Evolutionary conservation across 2,888 invertebrate genomes (phyloP), one percentile per base, ranked within the genome.

Genomic region (Tenthredo scrophulariae): DNA sequence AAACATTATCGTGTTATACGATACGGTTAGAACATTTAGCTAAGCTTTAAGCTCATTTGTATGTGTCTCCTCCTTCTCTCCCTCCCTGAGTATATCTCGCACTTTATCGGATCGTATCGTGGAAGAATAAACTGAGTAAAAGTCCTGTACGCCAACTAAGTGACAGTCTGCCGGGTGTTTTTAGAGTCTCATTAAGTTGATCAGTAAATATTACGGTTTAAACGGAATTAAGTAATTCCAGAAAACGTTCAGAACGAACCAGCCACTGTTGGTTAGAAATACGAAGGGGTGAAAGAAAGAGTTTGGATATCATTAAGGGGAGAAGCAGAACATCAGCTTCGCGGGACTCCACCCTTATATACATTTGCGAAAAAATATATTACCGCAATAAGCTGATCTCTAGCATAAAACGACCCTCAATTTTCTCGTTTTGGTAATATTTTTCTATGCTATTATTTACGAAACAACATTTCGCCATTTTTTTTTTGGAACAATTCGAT

Each of bases 131-230:
- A 40, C 72, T 2, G 72, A 74, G 43, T 74, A 74, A 74, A 43
- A 22, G 40, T 40, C 43, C 13, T 40, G 72, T 43, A 74, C 22
- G 18, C 15, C 13, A 22, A 13, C 22, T 74, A 74, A 22, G 43
- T 74, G 72, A 74, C 72, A 74, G 40, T 43, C 43, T 70, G 37
- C 72, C 6, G n/a, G 1, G 43, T 74, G 40, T 74, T 74, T 74
- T 74, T 43, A 74, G 10, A 74, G 40, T 74, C 72, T 43, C 72
- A 43, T 74, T 74, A 74, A 40, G n/a, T 74, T 74, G 72, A 74
- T 43, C 40, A 40, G 72, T 74, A 40, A 43, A 74, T 74, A 74
- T 74, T 43, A 43, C 37, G 40, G 10, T 74, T 74, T 22, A 74
- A 43, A 74, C 72, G 72, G 26, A 74, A 74, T 74, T 18, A 74